Evolutionary conservation across 2,888 invertebrate genomes (phyloP), one percentile per base, ranked within the genome.

Genomic region (Noctua fimbriata): DNA sequence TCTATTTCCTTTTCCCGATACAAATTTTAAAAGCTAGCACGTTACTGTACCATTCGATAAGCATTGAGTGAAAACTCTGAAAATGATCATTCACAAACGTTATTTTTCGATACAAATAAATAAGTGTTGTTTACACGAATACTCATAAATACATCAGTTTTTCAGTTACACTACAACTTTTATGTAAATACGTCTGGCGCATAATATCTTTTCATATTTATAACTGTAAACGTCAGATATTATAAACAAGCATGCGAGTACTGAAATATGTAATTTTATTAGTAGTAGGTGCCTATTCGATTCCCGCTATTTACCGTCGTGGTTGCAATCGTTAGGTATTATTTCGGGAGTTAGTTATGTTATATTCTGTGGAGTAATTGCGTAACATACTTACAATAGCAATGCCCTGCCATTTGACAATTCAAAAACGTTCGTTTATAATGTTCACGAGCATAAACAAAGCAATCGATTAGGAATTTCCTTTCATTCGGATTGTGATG

Each of bases 131-230:
- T 81, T 72, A 81, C 71, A 49, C 66, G 76, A 74, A 80, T 65
- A 73, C 66, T 82, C 72, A 44, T 80, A 74, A 83, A 86, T 76
- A 69, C 63, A 65, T 76, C 80, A 76, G 71, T 72, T 85, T 83
- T 86, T 86, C 84, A 79, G 86, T 75, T 86, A 73, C 74, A 86
- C 65, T 74, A 69, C 44, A 58, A 76, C 73, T 73, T 32, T 83
- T 82, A 72, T 58, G 83, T 83, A 85, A 85, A 79, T 79, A 79
- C 72, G 86, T 86, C 83, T 75, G 58, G 69, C 65, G 47, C 28
- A 47, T 73, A 75, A 71, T 73, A 83, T 74, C 67, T 83, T 73
- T 86, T 83, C 71, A 71, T 76, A 85, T 86, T 83, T 85, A 76
- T 76, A 80, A 73, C 87, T 76, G 70, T 76, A 85, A 73, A 83